Base-by-base conservation (phyloP, 2,797 vertebrate genomes). In the Ceyx erithaca region DNA sequence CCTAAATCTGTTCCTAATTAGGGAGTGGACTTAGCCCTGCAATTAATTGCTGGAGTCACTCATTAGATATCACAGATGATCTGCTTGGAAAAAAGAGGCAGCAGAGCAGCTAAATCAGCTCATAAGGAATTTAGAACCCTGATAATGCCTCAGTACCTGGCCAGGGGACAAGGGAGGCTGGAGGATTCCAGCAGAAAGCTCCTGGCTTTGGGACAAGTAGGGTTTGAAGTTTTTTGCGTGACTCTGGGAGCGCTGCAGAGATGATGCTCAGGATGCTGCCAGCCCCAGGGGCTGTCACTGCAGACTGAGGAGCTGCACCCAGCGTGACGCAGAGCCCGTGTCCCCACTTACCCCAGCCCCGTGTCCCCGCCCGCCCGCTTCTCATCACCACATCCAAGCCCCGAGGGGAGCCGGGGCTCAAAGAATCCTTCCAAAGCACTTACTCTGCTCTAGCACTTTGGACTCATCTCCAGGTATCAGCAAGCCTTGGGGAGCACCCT, bases 1-100 rank as follows among this genome's bases (percentile, higher is more conserved):
- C 80, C 89, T 41, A 61, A 90, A 92, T 66, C 75, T 54, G 37
- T 46, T 90, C 67, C 80, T 88, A 67, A 80, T 93, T 88, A 85
- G 67, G 77, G 77, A 80, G 33, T 2, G 80, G 73, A 21, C 46
- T 93, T 81, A 68, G 33, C 75, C 89, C 67, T 49, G 12, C 71
- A 43, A 71, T 84, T 87, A 95, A 89, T 77, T 33, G 67, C 85
- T n/a, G 54, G 70, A 70, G 28, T 30, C 9, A 20, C 63, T 88
- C 80, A 49, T 92, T 76, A 76, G 71, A 20, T 25, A 66, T 25
- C 40, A 41, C 40, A 77, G 80, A 26, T 54, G 54, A 87, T 73
- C 40, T 40, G 48, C 57, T 35, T 52, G 78, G 69, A 58, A 20
- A 51, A 51, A 71, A 17, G 68, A 77, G 64, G 73, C 62, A 35